Percentiles rank a stretch among this genome's conserved stretches.
Evolutionary conservation across 35 echinoderm and acorn worm species (phyloP).

Genomic region (Apostichopus parvimensis): DNA sequence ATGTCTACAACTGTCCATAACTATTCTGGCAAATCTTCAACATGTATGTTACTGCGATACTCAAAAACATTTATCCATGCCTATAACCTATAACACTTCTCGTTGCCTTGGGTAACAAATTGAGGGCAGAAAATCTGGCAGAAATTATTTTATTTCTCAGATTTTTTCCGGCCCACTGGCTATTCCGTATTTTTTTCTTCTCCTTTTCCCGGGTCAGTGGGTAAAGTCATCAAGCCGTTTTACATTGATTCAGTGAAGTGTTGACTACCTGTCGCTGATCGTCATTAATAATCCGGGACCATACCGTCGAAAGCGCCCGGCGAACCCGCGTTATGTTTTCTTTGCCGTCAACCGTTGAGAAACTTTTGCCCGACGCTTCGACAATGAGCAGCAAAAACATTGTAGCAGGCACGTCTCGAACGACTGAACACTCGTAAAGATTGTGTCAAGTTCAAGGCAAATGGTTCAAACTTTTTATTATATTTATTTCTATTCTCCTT

Average conservation of each 20-base stretch:
- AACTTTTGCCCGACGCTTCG: background rate
- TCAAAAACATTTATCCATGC: no score
- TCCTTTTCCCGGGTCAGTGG: conserved; percentile 21
- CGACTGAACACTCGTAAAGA: conserved; percentile 12
- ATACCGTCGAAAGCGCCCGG: background rate
- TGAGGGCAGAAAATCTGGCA: no score
- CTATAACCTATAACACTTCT: no score
- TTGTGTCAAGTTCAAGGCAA: conserved; percentile 38
- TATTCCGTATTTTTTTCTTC: background rate
- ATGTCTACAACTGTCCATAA: no score
- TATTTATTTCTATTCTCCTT: background rate
- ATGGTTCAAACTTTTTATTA: background rate
- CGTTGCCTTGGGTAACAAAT: no score
- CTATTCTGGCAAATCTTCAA: no score
- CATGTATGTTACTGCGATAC: no score
- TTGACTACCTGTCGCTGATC: conserved; percentile 22
- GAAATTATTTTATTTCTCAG: no score
- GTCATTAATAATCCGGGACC: conserved; percentile 9
- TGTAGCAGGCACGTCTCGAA: background rate
- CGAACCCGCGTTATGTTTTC: conserved; percentile 7
- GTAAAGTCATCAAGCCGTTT: conserved; percentile 25
- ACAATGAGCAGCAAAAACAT: background rate
- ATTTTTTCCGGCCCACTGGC: no score
- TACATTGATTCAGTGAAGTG: conserved; percentile 39
- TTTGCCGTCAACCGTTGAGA: conserved; percentile 29